Evolutionary conservation across 1,140 invertebrate species (phyloP).

Genomic region (Brachionus calyciflorus): DNA sequence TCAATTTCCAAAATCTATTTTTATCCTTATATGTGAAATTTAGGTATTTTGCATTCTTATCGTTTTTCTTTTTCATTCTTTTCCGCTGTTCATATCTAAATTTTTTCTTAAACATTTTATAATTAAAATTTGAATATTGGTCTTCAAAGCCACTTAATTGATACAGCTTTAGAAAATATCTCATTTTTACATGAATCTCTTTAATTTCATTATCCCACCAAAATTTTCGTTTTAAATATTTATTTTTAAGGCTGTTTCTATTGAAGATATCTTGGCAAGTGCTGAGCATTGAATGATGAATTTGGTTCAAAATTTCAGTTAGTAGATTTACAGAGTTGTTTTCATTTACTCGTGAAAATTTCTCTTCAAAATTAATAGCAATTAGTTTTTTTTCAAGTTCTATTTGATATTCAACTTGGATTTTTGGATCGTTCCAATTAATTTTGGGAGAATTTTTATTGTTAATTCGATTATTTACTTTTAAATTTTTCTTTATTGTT

Average conservation of each 20-base stretch:
- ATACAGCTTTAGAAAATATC: not conserved
- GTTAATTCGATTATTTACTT: not conserved
- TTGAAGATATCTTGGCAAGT: not conserved
- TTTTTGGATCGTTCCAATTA: not conserved
- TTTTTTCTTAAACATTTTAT: not conserved
- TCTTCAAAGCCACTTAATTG: not conserved
- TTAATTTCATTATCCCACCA: slow-evolving; percentile 5
- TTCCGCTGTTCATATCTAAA: not conserved
- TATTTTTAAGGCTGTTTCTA: not conserved
- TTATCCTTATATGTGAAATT: not conserved
- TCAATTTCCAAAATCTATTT: slow-evolving; percentile 1
- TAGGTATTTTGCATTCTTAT: not conserved
- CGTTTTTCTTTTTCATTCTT: not conserved
- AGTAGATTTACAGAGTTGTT: not conserved
- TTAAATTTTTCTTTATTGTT: not conserved
- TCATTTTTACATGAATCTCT: not conserved
- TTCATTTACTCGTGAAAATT: not conserved
- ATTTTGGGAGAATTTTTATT: not conserved
- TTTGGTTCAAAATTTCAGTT: not conserved
- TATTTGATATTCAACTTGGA: not conserved
- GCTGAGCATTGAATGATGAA: not conserved
- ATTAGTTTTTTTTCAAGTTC: not conserved
- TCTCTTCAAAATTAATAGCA: not conserved
- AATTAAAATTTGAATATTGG: not conserved
- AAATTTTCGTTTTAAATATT: not conserved